Conservation (phyloP, 2,113 vertebrate genomes). For the Lycaon pictus region DNA sequence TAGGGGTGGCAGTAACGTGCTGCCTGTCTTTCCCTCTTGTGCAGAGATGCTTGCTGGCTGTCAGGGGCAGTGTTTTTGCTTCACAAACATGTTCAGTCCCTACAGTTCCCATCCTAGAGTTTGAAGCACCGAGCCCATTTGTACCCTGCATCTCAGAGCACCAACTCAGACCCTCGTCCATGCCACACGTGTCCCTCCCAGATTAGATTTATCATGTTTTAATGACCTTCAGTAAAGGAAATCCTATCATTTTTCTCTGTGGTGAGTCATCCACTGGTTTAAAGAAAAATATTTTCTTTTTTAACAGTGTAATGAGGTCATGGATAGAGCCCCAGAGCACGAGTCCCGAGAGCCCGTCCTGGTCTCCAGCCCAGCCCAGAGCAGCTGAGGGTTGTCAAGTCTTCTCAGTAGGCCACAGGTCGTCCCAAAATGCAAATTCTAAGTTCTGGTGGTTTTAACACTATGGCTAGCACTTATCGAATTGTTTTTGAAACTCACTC, state of each 20-base stretch:
- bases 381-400: neutral
- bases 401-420: neutral
- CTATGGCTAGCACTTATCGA: neutral
- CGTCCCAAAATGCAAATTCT: neutral
- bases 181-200: neutral
- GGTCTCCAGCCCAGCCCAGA: neutral
- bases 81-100: neutral
- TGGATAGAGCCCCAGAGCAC: neutral
- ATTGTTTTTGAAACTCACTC: neutral
- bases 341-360: neutral
- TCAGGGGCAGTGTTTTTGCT: neutral
- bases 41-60: neutral
- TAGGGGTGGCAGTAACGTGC: accelerated
- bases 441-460: neutral
- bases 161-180: neutral
- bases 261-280: constrained; percentile 49
- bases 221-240: constrained; percentile 64
- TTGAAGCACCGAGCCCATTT: neutral
- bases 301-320: neutral
- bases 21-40: neutral
- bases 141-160: neutral
- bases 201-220: neutral
- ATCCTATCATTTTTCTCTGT: constrained; percentile 47
- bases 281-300: constrained; percentile 62
- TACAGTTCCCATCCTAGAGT: neutral